These are phyloP conservation scores for Pantherophis alleghaniensis DNA, from an alignment of 2,797 vertebrate species.

Conservation along the genomic window DNA sequence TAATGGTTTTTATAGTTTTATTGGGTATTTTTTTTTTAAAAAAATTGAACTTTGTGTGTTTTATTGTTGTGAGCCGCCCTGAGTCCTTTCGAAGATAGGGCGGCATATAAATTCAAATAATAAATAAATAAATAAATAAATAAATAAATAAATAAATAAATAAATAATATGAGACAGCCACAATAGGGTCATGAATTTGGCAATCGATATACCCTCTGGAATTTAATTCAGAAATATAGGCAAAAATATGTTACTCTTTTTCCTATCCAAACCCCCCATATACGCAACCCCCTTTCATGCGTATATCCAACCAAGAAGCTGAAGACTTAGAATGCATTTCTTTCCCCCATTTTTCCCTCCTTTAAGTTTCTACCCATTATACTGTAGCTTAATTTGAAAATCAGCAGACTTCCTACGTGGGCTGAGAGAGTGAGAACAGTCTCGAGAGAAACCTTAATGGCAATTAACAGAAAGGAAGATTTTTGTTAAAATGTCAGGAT, in stretches of 20 bases:
- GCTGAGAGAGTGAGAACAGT: constrained; percentile 50
- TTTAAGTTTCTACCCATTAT: constrained; percentile 47
- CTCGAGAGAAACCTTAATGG: constrained; percentile 24
- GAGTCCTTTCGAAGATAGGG: no score
- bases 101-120: no score
- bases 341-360: not conserved
- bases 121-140: no score
- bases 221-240: constrained; percentile 8
- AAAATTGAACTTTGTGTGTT: no score
- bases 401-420: constrained; percentile 43
- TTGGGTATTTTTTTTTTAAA: no score
- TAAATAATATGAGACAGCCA: not conserved
- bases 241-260: not conserved
- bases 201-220: not conserved
- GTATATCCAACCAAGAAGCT: constrained; percentile 9
- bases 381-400: constrained; percentile 63
- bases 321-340: constrained; percentile 18
- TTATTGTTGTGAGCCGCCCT: no score
- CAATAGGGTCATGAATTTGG: not conserved
- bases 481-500: constrained; percentile 42
- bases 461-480: constrained; percentile 49
- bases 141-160: no score
- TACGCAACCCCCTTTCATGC: not conserved
- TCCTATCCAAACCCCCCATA: not conserved
- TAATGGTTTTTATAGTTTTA: no score